Base-by-base conservation (phyloP, 2,888 invertebrate species). In the Hydraecia micacea region DNA sequence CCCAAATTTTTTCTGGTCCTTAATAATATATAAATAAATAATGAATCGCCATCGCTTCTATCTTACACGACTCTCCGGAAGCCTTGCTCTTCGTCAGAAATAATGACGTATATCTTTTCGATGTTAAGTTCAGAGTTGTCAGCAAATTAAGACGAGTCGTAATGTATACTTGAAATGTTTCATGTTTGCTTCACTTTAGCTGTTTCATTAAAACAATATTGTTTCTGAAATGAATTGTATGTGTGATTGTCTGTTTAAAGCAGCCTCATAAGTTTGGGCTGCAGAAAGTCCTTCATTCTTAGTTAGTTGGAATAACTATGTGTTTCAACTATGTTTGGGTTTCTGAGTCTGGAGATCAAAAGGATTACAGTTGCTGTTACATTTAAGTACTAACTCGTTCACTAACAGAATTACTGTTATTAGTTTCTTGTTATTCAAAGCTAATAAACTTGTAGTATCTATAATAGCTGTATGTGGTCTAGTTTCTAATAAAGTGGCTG, bases 81-180 rank as follows among this genome's bases (percentile, higher is more conserved):
- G 80, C 72, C 71, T 66, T 39, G 28, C 66, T 75, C 81, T 67
- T 75, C 15, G 88, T 85, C 80, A 81, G 77, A 82, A 88, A 88
- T 89, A 88, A 89, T 88, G 89, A 86, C 81, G 83, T 88, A 81
- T 86, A 89, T 85, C 86, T 88, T 86, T 89, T 88, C 78, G 74
- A 88, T 85, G 86, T 75, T 86, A 85, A 86, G 83, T 88, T 88
- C 86, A 28, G 73, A 86, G 80, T 83, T 84, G 86, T 86, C 86
- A 81, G 75, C 85, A 83, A 88, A 88, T 89, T 89, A 86, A 86
- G 79, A 82, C 80, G 83, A 78, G 72, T 60, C 71, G 69, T 67
- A 62, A 73, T 74, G 63, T 76, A 77, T 65, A 87, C 79, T 72
- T 85, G 77, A 69, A 72, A 76, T 78, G 79, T 81, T 78, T 49